These are phyloP conservation scores for Guaruba guarouba DNA, from an alignment of 2,113 vertebrate genomes.

Conservation along the genomic window DNA sequence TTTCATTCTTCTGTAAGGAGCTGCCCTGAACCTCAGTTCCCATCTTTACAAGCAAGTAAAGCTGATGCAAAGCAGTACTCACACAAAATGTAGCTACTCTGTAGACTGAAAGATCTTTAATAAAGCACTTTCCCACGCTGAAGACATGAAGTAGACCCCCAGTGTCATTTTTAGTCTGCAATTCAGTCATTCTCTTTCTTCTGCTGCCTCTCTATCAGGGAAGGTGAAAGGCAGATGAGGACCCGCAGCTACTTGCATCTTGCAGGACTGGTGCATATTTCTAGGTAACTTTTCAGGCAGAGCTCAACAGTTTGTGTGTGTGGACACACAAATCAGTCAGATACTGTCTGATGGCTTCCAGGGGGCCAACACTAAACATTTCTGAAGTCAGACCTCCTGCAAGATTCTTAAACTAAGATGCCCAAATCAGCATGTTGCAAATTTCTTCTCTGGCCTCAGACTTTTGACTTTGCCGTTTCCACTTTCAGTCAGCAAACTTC, in stretches of 20 bases:
- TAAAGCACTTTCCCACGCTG: background rate
- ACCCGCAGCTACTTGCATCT: background rate
- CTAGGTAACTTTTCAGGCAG: background rate
- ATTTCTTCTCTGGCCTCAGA: background rate
- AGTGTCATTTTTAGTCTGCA: background rate
- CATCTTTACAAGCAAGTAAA: background rate
- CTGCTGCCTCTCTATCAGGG: background rate
- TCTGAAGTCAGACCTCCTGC: background rate
- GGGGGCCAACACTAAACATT: background rate
- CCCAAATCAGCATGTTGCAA: background rate
- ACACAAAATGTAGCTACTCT: background rate
- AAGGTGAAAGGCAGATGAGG: background rate
- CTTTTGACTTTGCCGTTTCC: background rate
- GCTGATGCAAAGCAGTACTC: background rate
- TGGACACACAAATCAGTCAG: background rate
- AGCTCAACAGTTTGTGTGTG: background rate
- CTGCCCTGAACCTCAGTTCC: background rate
- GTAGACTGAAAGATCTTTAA: background rate
- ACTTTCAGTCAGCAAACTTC: background rate
- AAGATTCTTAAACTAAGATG: background rate
- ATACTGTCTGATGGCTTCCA: background rate
- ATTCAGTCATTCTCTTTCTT: background rate
- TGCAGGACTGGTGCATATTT: background rate
- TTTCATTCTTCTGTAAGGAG: background rate
- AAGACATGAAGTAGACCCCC: background rate